Base-by-base conservation (phyloP, 1,140 invertebrate genomes). In the Lepidostoma basale region DNA sequence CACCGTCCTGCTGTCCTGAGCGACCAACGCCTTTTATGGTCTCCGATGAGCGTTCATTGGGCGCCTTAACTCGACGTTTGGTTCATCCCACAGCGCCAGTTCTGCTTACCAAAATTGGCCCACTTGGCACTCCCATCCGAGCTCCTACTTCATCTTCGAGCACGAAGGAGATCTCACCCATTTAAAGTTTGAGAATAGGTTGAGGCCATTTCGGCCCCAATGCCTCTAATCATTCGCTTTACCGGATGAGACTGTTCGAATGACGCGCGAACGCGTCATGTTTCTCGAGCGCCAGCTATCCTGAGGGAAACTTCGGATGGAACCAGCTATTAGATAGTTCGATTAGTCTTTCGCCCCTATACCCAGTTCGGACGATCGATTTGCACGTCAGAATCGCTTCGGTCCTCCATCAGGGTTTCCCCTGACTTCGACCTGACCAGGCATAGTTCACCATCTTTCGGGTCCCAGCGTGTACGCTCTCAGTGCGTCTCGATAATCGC, bases 281-380 rank as follows among this genome's bases (percentile, higher is more conserved):
- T 33, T 54, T 25, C 66, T 49, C 66, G 69, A 66, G 84, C 82
- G 81, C 85, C 86, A 87, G 86, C 87, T 89, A 89, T 93, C 91
- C 91, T 93, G 89, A 90, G 90, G 89, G 89, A 92, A 93, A 93
- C 90, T 93, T 93, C 90, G 87, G 89, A 88, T 83, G 89, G 89
- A 93, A 93, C 91, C 89, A 92, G 89, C 90, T 92, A 92, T 89
- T 91, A 92, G 90, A 92, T 88, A 87, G 89, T 92, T 92, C 90
- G 89, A 94, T 93, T 92, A 89, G 91, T 93, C 91, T 94, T 93
- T 93, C 90, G 89, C 90, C 91, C 89, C 90, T 92, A 92, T 92
- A 91, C 90, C 87, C 89, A 92, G 86, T 85, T 94, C 87, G 83
- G 88, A 92, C 90, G 89, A 93, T 90, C 90, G 90, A 93, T 93